Conservation (phyloP, 2,797 vertebrate species). For the Borostomias antarcticus region DNA sequence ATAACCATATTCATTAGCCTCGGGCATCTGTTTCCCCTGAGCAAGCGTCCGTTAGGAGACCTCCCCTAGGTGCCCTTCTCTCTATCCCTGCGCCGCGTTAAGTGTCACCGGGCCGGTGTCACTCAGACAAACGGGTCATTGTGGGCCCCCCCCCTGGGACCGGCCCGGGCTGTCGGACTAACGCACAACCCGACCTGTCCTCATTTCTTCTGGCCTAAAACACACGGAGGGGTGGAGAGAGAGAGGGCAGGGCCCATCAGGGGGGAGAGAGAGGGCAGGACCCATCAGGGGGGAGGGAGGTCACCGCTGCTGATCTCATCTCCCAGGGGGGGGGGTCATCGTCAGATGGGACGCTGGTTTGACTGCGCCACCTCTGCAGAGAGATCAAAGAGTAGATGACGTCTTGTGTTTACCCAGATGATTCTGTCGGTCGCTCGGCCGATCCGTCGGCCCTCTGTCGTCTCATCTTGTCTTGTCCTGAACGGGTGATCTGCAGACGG, state of each 20-base stretch:
- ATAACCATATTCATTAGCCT: conserved; percentile 74
- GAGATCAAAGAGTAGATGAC: conserved; percentile 18
- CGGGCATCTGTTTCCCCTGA: conserved; percentile 80
- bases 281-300: conserved; percentile 53
- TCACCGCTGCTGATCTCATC: conserved; percentile 55
- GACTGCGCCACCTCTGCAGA: conserved; percentile 30
- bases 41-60: conserved; percentile 58
- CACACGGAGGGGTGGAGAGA: conserved; percentile 25
- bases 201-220: conserved; percentile 36
- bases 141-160: conserved; percentile 8
- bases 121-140: background rate
- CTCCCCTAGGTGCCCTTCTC: conserved; percentile 54
- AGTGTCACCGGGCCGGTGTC: conserved; percentile 25
- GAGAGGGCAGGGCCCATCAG: conserved; percentile 22
- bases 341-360: conserved; percentile 19
- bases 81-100: conserved; percentile 16
- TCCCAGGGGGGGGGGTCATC: conserved; percentile 36
- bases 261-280: too few species aligned
- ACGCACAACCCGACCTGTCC: conserved; percentile 62
- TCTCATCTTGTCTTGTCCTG: too few species aligned
- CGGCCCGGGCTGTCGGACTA: conserved; percentile 47
- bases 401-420: conserved; percentile 11
- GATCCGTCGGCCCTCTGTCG: too few species aligned
- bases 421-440: too few species aligned
- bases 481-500: too few species aligned